Evolutionary conservation across 2,888 invertebrate genomes (phyloP), one percentile per base, ranked within the genome.

Genomic region (Xiphydria camelus): DNA sequence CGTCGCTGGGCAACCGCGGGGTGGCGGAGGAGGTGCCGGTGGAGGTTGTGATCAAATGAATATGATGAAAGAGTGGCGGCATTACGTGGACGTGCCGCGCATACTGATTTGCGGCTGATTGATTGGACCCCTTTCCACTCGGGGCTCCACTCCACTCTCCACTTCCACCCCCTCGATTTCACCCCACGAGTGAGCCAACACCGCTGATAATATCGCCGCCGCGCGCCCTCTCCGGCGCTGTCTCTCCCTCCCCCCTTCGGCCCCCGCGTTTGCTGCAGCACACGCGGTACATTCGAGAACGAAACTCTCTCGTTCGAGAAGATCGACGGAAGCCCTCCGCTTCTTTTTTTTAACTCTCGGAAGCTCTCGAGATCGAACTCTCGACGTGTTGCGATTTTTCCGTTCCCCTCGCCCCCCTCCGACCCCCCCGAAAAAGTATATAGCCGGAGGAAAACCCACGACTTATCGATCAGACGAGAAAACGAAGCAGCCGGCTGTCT

Each of bases 81-180:
- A 75, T 75, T 75, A 75, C 68, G 65, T 61, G 69, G 65, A 74
- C 74, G 74, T 75, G 75, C 69, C 66, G 67, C 72, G 74, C 74
- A 74, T 74, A 73, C 74, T 73, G 74, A 75, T 74, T 75, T 71
- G 64, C 58, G 71, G 72, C 73, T 73, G 73, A 74, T 73, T 73
- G 73, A 74, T 74, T 70, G 73, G 68, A 66, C 63, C 73, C 69
- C 70, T 69, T 73, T 66, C 62, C 26, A 26, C 26, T 10, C 32
- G 18, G 10, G 20, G 32, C 20, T 20, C 41, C 14, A 17, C 26
- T 15, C 34, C 37, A 32, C 44, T 10, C 45, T 20, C 15, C 21
- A 17, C 29, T 20, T 14, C 25, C 19, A 33, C 22, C 23, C 49
- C 21, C 31, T 22, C 32, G 26, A 40, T 44, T 32, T 20, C 44